phyloP scores from a whole-genome alignment of 2,888 invertebrate species.

The Cryptophagus acutangulus region DNA sequence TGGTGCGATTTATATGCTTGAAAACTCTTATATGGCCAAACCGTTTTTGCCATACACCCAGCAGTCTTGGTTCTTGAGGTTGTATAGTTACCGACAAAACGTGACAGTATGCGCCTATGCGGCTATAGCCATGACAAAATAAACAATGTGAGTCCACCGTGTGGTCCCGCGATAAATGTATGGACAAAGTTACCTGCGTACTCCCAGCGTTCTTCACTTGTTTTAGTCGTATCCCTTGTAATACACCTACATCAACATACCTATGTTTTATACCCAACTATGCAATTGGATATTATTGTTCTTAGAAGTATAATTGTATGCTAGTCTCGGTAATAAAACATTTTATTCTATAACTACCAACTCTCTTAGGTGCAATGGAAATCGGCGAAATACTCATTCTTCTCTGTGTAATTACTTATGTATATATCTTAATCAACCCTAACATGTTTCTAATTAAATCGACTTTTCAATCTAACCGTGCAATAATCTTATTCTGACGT shows the following conservation, averaged over 20 bases:
- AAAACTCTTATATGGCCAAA: conserved; percentile 23
- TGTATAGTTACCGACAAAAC: conserved; percentile 33
- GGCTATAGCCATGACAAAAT: conserved; percentile 32
- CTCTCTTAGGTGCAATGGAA: too few species aligned
- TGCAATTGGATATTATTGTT: conserved; percentile 15
- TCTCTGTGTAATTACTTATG: too few species aligned
- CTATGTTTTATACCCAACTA: conserved; percentile 13
- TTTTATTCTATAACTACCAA: too few species aligned
- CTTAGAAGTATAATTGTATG: conserved; percentile 15
- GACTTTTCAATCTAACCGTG: too few species aligned
- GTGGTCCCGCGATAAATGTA: conserved; percentile 22
- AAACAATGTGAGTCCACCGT: conserved; percentile 29
- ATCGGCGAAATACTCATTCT: too few species aligned
- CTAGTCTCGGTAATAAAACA: conserved; percentile 6
- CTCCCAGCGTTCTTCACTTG: neutral
- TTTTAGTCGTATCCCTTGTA: conserved; percentile 5
- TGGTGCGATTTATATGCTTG: conserved; percentile 27
- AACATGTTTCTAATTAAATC: too few species aligned
- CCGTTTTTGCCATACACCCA: conserved; percentile 27
- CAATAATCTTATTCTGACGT: too few species aligned
- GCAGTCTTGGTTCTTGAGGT: conserved; percentile 17
- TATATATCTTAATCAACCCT: too few species aligned
- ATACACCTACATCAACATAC: conserved; percentile 12
- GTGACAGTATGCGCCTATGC: conserved; percentile 36
- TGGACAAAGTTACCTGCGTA: conserved; percentile 12